Conservation (phyloP, 2,113 vertebrate genomes). For the Willisornis vidua region DNA sequence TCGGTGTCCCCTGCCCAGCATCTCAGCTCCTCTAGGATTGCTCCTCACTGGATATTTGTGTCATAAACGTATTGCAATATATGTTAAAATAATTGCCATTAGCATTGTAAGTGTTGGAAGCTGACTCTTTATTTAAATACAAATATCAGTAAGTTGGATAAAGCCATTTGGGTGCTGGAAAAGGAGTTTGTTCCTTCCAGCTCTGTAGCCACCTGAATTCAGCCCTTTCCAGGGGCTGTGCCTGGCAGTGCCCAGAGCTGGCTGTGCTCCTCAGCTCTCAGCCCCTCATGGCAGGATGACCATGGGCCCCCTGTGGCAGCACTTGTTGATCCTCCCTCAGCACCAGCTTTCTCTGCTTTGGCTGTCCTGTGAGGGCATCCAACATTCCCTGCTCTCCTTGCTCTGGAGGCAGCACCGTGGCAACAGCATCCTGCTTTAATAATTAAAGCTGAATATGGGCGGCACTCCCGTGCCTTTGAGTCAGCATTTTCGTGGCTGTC, state of each 20-base stretch:
- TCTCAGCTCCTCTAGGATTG: not conserved
- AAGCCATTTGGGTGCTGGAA: not conserved
- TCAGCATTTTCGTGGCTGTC: not conserved
- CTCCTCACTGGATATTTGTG: accelerated
- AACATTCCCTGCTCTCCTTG: no score
- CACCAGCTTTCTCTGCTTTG: accelerated
- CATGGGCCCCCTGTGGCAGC: not conserved
- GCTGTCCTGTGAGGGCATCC: accelerated
- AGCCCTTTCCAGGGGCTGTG: not conserved
- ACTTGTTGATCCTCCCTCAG: not conserved
- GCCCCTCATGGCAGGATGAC: accelerated
- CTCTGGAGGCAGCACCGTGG: not conserved
- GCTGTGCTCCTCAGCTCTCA: accelerated
- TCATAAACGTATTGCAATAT: accelerated
- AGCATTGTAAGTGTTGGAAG: not conserved
- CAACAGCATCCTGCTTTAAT: not conserved
- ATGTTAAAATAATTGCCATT: not conserved
- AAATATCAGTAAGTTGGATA: not conserved
- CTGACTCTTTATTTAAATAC: no score
- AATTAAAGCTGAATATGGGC: not conserved
- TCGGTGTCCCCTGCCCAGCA: not conserved
- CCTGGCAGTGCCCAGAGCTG: accelerated
- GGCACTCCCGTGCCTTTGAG: not conserved
- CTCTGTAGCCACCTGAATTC: accelerated
- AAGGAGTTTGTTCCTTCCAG: not conserved